Percentiles rank a stretch among this genome's conserved stretches.
These are phyloP conservation scores for Pandemis heparana DNA, from an alignment of 2,888 invertebrate genomes.

Conservation along the genomic window DNA sequence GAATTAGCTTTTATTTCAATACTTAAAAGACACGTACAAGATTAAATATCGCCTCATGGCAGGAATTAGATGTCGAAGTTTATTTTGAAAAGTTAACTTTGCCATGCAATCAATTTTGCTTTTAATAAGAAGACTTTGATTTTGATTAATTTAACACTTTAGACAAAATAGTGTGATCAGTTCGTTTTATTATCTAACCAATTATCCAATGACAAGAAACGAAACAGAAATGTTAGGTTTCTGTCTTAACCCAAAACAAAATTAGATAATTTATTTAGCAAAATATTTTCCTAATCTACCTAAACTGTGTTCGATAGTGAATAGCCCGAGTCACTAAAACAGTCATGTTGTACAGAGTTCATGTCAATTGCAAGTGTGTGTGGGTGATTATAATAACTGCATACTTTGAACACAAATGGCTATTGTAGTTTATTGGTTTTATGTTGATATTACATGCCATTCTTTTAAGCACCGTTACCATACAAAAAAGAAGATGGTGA, in stretches of 20 bases:
- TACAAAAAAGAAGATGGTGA: background rate
- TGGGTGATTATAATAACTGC: constrained; percentile 39
- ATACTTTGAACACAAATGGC: constrained; percentile 37
- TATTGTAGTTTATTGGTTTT: constrained; percentile 32
- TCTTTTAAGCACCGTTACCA: constrained; percentile 12
- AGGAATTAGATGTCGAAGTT: too few relatives aligned
- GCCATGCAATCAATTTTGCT: too few relatives aligned
- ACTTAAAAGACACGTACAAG: too few relatives aligned
- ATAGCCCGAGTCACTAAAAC: constrained; percentile 9
- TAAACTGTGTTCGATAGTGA: constrained; percentile 7
- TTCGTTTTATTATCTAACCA: too few relatives aligned
- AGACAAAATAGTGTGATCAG: too few relatives aligned
- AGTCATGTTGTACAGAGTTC: constrained; percentile 17
- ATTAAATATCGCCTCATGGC: too few relatives aligned
- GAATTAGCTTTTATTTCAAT: too few relatives aligned
- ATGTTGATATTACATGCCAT: constrained; percentile 33
- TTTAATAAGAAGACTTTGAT: too few relatives aligned
- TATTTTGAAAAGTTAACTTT: too few relatives aligned
- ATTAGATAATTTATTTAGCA: background rate
- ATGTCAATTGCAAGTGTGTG: constrained; percentile 32
- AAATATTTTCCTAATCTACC: background rate
- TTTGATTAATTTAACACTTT: too few relatives aligned
- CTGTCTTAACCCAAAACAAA: background rate
- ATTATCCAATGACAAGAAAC: background rate
- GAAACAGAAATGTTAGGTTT: background rate